These are phyloP conservation scores for Agrotis segetum DNA, from an alignment of 2,888 invertebrate genomes.

Conservation along the genomic window DNA sequence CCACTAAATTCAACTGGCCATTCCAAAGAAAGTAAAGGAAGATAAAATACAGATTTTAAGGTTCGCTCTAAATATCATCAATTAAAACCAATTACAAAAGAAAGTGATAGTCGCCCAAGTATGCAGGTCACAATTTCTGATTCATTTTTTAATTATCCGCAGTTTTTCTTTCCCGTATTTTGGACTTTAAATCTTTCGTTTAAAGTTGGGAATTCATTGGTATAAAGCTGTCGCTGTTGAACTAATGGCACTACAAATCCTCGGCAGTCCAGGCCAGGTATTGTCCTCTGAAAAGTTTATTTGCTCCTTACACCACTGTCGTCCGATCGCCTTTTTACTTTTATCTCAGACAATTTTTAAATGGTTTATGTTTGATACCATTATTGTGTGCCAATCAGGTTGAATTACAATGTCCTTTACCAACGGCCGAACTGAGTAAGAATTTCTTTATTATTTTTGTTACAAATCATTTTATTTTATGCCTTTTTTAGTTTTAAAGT, in stretches of 20 bases:
- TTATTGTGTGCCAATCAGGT: constrained; percentile 91
- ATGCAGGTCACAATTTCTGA: constrained; percentile 78
- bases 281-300: constrained; percentile 86
- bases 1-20: constrained; percentile 29
- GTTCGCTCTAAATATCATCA: constrained; percentile 60
- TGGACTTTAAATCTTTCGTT: constrained; percentile 50
- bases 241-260: constrained; percentile 90
- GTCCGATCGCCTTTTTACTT: constrained; percentile 85
- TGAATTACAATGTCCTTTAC: constrained; percentile 91
- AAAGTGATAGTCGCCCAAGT: constrained; percentile 75
- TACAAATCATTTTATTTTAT: constrained; percentile 87
- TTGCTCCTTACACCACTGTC: constrained; percentile 85
- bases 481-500: constrained; percentile 79
- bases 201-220: constrained; percentile 62
- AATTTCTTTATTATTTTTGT: constrained; percentile 86
- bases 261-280: constrained; percentile 84
- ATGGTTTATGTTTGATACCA: constrained; percentile 90
- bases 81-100: constrained; percentile 74
- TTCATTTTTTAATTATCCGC: constrained; percentile 80
- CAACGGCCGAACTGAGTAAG: constrained; percentile 86
- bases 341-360: constrained; percentile 90
- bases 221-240: constrained; percentile 69
- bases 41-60: constrained; percentile 45
- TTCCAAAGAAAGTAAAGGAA: constrained; percentile 23
- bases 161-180: constrained; percentile 30